phyloP scores from a whole-genome alignment of 2,888 invertebrate species.

The Tuberolachnus salignus region DNA sequence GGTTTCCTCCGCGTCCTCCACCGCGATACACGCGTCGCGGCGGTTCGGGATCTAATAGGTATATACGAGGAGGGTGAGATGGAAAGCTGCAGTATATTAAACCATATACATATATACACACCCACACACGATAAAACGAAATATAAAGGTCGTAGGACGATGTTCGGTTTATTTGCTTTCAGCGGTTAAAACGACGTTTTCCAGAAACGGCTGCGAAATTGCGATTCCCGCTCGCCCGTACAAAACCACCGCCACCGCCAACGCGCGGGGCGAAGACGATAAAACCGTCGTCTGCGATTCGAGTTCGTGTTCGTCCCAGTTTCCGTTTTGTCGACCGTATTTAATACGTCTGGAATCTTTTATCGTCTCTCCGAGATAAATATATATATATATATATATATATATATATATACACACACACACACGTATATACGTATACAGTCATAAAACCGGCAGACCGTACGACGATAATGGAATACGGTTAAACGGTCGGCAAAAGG shows the following conservation, averaged over 20 bases:
- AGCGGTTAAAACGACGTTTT: slow-evolving; percentile 22
- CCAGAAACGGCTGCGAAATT: slow-evolving; percentile 31
- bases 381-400: too few species aligned
- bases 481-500: slow-evolving; percentile 54
- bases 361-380: slow-evolving; percentile 53
- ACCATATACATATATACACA: too few species aligned
- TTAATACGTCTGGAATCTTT: slow-evolving; percentile 57
- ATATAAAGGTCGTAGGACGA: slow-evolving; percentile 42
- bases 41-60: neutral
- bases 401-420: too few species aligned
- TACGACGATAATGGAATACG: slow-evolving; percentile 56
- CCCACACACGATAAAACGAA: slow-evolving; percentile 42
- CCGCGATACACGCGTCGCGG: too few species aligned
- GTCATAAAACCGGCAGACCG: slow-evolving; percentile 56
- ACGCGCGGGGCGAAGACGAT: slow-evolving; percentile 32
- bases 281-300: slow-evolving; percentile 53
- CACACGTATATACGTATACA: too few species aligned
- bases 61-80: too few species aligned
- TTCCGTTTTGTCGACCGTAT: slow-evolving; percentile 56
- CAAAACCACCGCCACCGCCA: neutral
- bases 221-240: slow-evolving; percentile 15
- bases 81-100: too few species aligned
- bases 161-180: slow-evolving; percentile 47
- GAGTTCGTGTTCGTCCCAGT: slow-evolving; percentile 49
- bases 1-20: too few species aligned